Evolutionary conservation across 2,113 vertebrate species (phyloP), one percentile per base, ranked within the genome.

Genomic region (Dendrocopos noguchii): DNA sequence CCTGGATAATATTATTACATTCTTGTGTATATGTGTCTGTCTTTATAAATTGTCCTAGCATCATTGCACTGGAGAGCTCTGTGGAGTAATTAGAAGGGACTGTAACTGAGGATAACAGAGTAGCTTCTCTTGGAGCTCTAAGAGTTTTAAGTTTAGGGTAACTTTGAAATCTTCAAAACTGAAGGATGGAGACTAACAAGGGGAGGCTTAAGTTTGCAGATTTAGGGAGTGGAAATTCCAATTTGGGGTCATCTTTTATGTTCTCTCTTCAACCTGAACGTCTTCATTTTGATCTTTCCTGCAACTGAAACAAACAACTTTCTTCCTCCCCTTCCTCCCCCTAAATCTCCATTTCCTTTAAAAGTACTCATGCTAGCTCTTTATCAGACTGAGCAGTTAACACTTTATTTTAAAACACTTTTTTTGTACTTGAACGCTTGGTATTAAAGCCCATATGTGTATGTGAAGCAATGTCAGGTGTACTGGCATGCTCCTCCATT

Each of bases 321-420:
- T 96, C 85, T 95, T 96, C 95, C 91, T 95, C 85, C 90, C 76
- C 73, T 87, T 86, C 90, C 94, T 93, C 92, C 82, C 73, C 74
- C 75, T 91, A 72, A 75, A 90, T 84, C 84, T 95, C 80, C 65
- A 60, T 95, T 96, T 96, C 96, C 95, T 96, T 87, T 88, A 76
- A 59, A 93, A 93, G 74, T 56, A 50, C 67, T 90, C 4, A 4
- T 61, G 56, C 46, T 73, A 39, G 68, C 79, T 91, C 88, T 95
- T 88, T 83, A 84, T 93, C 65, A 55, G 65, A 28, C 87, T 42
- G 65, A 87, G 25, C 89, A 94, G 76, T 67, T 93, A 80, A 79
- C 47, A 84, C 68, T 50, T 10, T 64, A 63, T 88, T 79, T 59
- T 25, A 81, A 52, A 84, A 5, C 21, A 47, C 29, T 83, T 77